phyloP scores from a whole-genome alignment of 2,888 invertebrate species.

The Rambutsinella grinnellia region DNA sequence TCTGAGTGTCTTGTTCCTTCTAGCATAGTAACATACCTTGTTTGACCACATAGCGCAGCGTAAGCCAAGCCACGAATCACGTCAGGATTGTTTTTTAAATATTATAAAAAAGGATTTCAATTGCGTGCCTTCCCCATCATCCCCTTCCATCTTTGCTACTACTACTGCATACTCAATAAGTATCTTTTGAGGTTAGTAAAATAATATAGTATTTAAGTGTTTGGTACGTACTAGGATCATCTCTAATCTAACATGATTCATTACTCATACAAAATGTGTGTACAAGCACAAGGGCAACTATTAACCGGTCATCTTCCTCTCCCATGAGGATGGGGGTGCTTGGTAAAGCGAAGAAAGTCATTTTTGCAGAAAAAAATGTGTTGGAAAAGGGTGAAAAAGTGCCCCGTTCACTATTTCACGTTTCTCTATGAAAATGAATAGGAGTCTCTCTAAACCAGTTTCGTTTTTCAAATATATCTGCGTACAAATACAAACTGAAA shows the following conservation, averaged over 20 bases:
- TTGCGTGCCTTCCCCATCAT: background rate
- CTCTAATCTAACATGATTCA: conserved; percentile 14
- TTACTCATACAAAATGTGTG: conserved; percentile 3
- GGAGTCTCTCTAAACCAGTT: conserved; percentile 17
- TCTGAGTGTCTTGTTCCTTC: too few relatives aligned
- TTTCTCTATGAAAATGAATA: background rate
- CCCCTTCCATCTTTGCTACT: background rate
- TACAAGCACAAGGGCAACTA: conserved; percentile 13
- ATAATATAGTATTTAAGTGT: background rate
- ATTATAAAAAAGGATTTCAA: background rate
- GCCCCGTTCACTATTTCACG: conserved; percentile 15
- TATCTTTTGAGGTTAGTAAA: conserved; percentile 42
- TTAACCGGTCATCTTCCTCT: conserved; percentile 11
- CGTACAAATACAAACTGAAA: background rate
- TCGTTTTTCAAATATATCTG: background rate
- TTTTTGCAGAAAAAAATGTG: background rate
- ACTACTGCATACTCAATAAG: conserved; percentile 26
- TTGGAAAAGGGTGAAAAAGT: conserved; percentile 34
- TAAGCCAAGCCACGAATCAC: background rate
- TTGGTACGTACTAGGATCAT: background rate
- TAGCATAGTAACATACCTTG: background rate
- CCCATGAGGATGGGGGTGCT: conserved; percentile 17
- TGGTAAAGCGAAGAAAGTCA: conserved; percentile 30
- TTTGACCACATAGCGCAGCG: background rate
- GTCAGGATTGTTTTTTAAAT: background rate